Percentiles rank a stretch among this genome's conserved stretches.
Evolutionary conservation across 2,888 invertebrate genomes (phyloP).

Genomic region (Gryllus longicercus): DNA sequence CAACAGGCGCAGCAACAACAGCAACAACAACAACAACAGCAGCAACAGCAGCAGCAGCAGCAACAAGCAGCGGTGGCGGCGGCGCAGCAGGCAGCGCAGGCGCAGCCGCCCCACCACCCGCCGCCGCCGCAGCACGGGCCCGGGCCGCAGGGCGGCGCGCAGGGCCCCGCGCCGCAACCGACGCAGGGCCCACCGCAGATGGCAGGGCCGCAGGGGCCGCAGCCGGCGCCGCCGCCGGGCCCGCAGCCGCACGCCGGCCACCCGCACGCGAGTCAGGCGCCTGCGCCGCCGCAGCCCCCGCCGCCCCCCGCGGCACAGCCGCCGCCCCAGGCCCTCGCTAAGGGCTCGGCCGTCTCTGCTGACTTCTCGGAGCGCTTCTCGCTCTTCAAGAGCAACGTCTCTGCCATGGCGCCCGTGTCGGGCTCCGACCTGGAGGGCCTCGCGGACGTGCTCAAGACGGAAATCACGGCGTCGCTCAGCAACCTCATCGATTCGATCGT

Average conservation of each 20-base stretch:
- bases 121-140: slow-evolving; percentile 46
- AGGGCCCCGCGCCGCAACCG: slow-evolving; percentile 49
- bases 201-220: slow-evolving; percentile 53
- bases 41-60: slow-evolving; percentile 55
- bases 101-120: slow-evolving; percentile 41
- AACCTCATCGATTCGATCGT: slow-evolving; percentile 85
- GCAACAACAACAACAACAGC: slow-evolving; percentile 55
- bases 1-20: slow-evolving; percentile 53
- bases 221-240: slow-evolving; percentile 52
- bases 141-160: slow-evolving; percentile 45
- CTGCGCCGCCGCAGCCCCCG: slow-evolving; percentile 43
- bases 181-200: slow-evolving; percentile 50
- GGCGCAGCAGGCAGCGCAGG: slow-evolving; percentile 47
- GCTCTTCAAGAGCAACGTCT: slow-evolving; percentile 66
- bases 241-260: slow-evolving; percentile 50
- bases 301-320: slow-evolving; percentile 45
- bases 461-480: slow-evolving; percentile 79
- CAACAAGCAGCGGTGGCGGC: slow-evolving; percentile 52
- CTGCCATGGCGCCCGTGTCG: slow-evolving; percentile 53
- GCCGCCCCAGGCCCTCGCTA: slow-evolving; percentile 45
- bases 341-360: slow-evolving; percentile 36
- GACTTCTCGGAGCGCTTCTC: slow-evolving; percentile 75
- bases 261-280: slow-evolving; percentile 46
- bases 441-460: slow-evolving; percentile 86
- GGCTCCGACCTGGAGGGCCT: slow-evolving; percentile 82